Evolutionary conservation across 2,113 vertebrate species (phyloP), one percentile per base, ranked within the genome.

Genomic region (Alectura lathami): DNA sequence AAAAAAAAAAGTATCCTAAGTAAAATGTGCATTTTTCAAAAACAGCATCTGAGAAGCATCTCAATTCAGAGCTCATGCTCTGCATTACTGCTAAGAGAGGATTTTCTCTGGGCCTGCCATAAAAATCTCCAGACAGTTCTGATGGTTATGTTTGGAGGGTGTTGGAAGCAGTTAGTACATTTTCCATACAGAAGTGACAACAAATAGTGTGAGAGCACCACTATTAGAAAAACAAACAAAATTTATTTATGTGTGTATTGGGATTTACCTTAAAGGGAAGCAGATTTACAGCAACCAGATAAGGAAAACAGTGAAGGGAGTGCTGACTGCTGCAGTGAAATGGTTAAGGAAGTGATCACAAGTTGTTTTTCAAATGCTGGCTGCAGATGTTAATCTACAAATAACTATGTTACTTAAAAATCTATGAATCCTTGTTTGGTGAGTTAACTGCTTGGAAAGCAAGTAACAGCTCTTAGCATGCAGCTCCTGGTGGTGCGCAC

Each of bases 31-130:
- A 57, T 75, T 74, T n/a, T 79, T 26, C 27, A 87, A 85, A 88
- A 78, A 4, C 7, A 62, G 68, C 5, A 56, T 40, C 59, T 68
- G 23, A 7, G 16, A 90, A 92, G 51, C n/a, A 56, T 4, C 24
- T 53, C 47, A 70, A 48, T 24, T 10, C 27, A 62, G 26, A 75
- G n/a, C 16, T 91, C 27, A 21, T 23, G 32, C 18, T 66, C 20
- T 4, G 1, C 0, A 0, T 59, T 26, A 54, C 5, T 26, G 16
- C 16, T 70, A 48, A 42, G 14, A 63, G n/a, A 78, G 45, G 30
- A n/a, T 89, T 73, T 86, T 80, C 34, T 51, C 63, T 64, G 17
- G 7, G 5, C 69, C 20, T 38, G 47, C 38, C 27, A 36, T 15
- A 4, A 57, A 62, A 77, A 64, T 43, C n/a, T 62, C 30, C 40